Conservation (phyloP, 2,797 vertebrate species). For the Macropus fuliginosus region DNA sequence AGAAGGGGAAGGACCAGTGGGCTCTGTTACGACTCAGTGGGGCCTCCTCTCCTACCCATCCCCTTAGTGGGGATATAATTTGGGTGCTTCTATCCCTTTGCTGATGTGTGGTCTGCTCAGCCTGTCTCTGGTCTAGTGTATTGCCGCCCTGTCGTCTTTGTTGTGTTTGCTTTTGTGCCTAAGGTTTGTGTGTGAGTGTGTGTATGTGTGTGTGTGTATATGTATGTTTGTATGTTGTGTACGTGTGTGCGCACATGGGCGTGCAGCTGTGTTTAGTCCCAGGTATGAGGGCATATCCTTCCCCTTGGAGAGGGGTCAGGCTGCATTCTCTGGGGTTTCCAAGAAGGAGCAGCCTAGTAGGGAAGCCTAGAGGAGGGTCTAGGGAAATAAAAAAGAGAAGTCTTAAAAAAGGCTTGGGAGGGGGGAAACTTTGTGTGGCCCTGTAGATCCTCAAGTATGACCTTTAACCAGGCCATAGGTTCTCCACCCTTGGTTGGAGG, state of each 20-base stretch:
- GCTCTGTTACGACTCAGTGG: background rate
- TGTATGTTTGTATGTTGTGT: no score
- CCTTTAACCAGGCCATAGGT: background rate
- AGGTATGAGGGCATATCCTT: background rate
- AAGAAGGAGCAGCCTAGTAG: background rate
- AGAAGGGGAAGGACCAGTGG: background rate
- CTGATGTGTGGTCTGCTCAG: background rate
- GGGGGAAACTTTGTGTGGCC: no score
- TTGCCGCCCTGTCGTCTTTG: background rate
- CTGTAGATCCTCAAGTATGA: no score
- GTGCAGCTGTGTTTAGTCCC: background rate
- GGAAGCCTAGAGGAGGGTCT: background rate
- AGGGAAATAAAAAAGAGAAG: background rate
- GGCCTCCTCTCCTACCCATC: background rate
- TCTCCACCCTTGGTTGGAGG: background rate
- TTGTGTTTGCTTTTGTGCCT: background rate
- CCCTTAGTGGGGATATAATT: background rate
- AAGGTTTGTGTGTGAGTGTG: no score
- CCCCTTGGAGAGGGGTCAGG: background rate
- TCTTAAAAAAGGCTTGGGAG: no score
- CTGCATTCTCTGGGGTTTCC: background rate
- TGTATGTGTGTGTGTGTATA: no score
- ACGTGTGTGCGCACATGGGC: no score
- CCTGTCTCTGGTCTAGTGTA: background rate
- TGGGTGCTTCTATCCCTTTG: background rate